Conservation (phyloP, 2,113 vertebrate genomes). For the Taurulus bubalis region DNA sequence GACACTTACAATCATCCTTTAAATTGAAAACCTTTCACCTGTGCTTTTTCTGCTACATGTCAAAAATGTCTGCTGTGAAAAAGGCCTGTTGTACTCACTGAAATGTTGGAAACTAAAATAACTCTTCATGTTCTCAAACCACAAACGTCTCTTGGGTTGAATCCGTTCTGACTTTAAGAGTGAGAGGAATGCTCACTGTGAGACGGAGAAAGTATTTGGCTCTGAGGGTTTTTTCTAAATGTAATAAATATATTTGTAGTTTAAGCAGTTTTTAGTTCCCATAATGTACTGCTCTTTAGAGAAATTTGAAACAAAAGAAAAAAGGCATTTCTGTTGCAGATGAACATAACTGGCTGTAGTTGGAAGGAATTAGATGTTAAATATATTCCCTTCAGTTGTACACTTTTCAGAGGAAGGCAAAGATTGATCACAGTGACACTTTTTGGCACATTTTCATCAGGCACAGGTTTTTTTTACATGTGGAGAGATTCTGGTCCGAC, state of each 20-base stretch:
- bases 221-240: not conserved
- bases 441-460: not conserved
- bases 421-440: not conserved
- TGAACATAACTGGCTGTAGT: not conserved
- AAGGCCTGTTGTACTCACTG: not conserved
- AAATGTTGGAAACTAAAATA: conserved; percentile 12
- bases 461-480: not conserved
- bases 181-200: not conserved
- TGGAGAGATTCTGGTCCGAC: not conserved
- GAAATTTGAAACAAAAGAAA: not conserved
- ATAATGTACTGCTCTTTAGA: not conserved
- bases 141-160: conserved; percentile 4
- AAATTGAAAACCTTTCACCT: not conserved
- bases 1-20: not conserved
- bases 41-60: not conserved
- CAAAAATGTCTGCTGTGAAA: not conserved
- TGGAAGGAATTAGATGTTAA: not conserved
- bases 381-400: not conserved
- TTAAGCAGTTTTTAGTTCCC: not conserved
- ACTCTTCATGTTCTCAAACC: not conserved
- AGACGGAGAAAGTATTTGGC: not conserved
- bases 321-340: conserved; percentile 9
- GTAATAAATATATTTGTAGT: conserved; percentile 5
- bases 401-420: not conserved
- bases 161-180: not conserved